Conservation (phyloP, 2,888 invertebrate genomes). For the Dynastes tityus region DNA sequence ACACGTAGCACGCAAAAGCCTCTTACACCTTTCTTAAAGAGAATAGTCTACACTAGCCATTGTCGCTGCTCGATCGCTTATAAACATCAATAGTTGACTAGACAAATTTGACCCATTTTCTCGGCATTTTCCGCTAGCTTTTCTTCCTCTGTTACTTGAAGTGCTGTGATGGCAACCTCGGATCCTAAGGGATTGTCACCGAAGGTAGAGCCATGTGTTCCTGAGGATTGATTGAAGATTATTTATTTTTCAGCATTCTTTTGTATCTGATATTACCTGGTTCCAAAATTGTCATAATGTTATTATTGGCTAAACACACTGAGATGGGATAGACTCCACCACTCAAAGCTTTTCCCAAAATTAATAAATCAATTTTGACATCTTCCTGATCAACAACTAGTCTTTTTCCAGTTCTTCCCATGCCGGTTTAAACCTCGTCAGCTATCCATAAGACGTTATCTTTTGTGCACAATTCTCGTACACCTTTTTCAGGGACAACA, state of each 20-base stretch:
- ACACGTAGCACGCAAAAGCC: too few species aligned
- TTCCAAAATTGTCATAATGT: conserved; percentile 81
- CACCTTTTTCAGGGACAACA: conserved; percentile 79
- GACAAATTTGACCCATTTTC: conserved; percentile 77
- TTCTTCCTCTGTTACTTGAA: conserved; percentile 84
- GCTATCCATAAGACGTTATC: conserved; percentile 88
- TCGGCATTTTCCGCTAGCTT: conserved; percentile 82
- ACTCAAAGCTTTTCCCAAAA: conserved; percentile 88
- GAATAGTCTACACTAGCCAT: too few species aligned
- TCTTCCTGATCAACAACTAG: conserved; percentile 83
- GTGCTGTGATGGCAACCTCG: conserved; percentile 81
- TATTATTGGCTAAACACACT: conserved; percentile 79
- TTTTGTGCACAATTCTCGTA: conserved; percentile 82
- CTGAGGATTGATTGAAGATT: conserved; percentile 56
- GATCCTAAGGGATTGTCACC: conserved; percentile 89
- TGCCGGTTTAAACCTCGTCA: conserved; percentile 89
- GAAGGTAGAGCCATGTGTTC: conserved; percentile 87
- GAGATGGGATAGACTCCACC: conserved; percentile 87
- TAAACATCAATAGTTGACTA: too few species aligned
- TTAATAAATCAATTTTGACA: conserved; percentile 83
- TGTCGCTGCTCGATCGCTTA: too few species aligned
- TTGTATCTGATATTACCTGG: conserved; percentile 68
- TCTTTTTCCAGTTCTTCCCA: conserved; percentile 86
- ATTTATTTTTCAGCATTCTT: neutral
- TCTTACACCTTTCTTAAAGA: too few species aligned